These are phyloP conservation scores for Nematostella vectensis DNA, from an alignment of 92 coral and sea anemone genomes.

Conservation along the genomic window DNA sequence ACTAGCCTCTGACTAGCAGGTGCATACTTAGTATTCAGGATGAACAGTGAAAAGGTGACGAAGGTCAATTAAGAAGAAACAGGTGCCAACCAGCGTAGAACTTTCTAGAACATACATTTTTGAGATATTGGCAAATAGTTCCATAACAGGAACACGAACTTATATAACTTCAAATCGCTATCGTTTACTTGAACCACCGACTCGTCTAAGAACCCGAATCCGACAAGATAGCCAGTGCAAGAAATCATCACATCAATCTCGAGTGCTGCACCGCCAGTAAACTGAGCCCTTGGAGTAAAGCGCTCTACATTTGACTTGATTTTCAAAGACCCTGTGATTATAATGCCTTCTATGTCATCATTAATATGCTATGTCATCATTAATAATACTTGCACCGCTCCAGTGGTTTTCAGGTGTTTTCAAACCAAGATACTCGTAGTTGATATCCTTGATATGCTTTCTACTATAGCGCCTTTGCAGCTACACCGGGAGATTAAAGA, in stretches of 20 bases:
- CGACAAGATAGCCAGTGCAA: constrained; percentile 59
- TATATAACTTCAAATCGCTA: constrained; percentile 53
- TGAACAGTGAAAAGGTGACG: too few relatives aligned
- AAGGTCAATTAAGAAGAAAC: too few relatives aligned
- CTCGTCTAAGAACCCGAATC: constrained; percentile 43
- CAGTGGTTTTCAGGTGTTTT: constrained; percentile 30
- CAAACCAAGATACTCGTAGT: constrained; percentile 47
- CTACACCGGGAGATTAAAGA: constrained; percentile 39
- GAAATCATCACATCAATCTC: constrained; percentile 45
- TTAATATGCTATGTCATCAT: constrained; percentile 57
- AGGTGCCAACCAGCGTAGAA: too few relatives aligned
- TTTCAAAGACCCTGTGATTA: constrained; percentile 48
- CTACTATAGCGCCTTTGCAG: constrained; percentile 11
- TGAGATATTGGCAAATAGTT: too few relatives aligned
- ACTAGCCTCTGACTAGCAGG: too few relatives aligned
- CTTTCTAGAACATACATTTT: too few relatives aligned
- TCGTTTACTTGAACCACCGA: constrained; percentile 15
- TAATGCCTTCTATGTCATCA: constrained; percentile 43
- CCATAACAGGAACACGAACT: constrained; percentile 66
- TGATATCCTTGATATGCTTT: constrained; percentile 31
- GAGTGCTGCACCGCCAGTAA: constrained; percentile 40
- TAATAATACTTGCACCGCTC: constrained; percentile 46
- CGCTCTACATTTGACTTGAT: constrained; percentile 35
- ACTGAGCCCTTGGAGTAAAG: constrained; percentile 38
- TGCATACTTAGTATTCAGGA: too few relatives aligned